Evolutionary conservation across 2,888 invertebrate species (phyloP), one percentile per base, ranked within the genome.

Genomic region (Drosophila kambysellisi): DNA sequence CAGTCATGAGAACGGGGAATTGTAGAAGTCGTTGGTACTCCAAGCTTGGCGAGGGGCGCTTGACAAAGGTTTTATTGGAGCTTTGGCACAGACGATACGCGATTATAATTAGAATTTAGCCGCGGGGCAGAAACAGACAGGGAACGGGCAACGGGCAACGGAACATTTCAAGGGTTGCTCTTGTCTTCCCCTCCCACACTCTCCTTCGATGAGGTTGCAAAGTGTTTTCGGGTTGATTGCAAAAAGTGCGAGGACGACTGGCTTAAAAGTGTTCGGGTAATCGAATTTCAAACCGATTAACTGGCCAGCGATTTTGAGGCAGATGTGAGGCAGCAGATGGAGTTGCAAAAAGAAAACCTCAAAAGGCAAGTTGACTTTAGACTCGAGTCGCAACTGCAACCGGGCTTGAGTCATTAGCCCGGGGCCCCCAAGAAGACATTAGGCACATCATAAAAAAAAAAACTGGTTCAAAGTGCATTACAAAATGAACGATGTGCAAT

Each of bases 71-170:
- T 80, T 80, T 84, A 79, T 84, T 85, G 85, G 85, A 80, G 89
- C 88, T 84, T 87, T 84, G 67, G 83, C 78, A 83, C 76, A 60
- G 76, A 72, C 90, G 74, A 89, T 89, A 81, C 79, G 90, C 90
- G 88, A 88, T 89, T 89, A 86, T 89, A 86, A 86, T 89, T 88
- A 88, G 84, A 89, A 83, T 89, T 87, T 81, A 73, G 85, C 89
- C 66, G 67, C 88, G 78, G 85, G 85, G 73, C 35, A 68, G 56
- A 50, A 41, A 52, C 59, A 63, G 62, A 74, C 71, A 11, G 6
- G 71, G 60, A 57, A 69, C 62, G 41, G 48, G 20, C 25, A 57
- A 69, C 62, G 41, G 48, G 20, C 25, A 25, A 25, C 25, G 52
- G 25, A 70, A 58, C 68, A 72, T 60, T 61, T 61, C 67, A 64